Percentiles rank a stretch among this genome's conserved stretches.
Evolutionary conservation across 2,113 vertebrate genomes (phyloP).

Genomic region (Ictalurus punctatus): DNA sequence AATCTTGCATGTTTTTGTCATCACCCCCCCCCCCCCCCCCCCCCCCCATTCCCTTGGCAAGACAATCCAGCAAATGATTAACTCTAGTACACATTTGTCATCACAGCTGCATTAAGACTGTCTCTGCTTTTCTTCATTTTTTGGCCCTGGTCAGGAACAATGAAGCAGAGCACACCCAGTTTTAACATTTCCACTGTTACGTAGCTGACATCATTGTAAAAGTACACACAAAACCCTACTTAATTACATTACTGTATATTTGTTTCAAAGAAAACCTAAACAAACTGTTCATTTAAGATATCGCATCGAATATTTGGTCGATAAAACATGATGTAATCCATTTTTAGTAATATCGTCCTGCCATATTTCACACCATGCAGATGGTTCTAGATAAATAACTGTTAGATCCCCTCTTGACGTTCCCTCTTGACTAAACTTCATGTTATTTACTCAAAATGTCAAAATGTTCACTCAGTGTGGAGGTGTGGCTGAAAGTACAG

Average conservation of each 20-base stretch:
- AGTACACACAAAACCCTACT: background rate
- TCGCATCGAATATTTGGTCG: background rate
- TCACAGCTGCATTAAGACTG: background rate
- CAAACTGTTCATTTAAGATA: constrained; percentile 3
- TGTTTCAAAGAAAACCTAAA: constrained; percentile 12
- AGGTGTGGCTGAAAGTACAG: background rate
- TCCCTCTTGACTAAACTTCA: background rate
- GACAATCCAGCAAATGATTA: constrained; percentile 3
- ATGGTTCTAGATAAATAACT: background rate
- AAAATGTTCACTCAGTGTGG: background rate
- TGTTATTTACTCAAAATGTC: background rate
- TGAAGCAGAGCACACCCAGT: constrained; percentile 12
- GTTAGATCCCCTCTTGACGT: background rate
- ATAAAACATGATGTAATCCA: background rate
- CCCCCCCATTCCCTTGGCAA: background rate
- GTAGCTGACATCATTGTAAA: background rate
- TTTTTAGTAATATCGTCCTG: constrained; percentile 6
- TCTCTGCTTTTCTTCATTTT: constrained; percentile 20
- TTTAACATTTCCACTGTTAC: background rate
- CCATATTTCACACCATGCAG: background rate
- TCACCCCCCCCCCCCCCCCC: no score
- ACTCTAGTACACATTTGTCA: background rate
- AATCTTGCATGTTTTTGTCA: background rate
- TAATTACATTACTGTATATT: background rate
- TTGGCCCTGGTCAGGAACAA: background rate